These are phyloP conservation scores for Natrix natrix DNA, from an alignment of 2,797 vertebrate species.

Conservation along the genomic window DNA sequence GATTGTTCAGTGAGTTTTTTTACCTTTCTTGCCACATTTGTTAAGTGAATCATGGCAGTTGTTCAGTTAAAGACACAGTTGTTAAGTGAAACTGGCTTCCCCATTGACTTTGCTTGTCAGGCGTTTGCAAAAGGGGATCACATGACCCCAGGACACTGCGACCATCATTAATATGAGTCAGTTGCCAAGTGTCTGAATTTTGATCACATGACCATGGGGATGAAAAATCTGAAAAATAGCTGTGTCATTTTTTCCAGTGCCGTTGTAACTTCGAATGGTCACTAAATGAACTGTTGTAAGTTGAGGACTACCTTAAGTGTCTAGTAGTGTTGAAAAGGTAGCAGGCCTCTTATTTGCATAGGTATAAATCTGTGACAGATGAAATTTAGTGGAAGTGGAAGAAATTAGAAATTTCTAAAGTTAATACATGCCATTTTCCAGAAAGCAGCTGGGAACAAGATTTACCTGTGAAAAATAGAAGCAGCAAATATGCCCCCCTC, in stretches of 20 bases:
- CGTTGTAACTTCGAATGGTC: neutral
- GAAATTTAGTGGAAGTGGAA: neutral
- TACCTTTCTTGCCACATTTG: neutral
- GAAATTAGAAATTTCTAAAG: neutral
- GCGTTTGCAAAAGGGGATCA: accelerated
- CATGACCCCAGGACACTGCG: neutral
- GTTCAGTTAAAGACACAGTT: neutral
- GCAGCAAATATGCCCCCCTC: neutral
- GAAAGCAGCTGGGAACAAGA: neutral
- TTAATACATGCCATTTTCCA: neutral
- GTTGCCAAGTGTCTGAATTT: neutral
- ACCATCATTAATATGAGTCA: neutral
- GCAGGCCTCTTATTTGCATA: neutral
- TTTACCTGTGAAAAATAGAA: neutral
- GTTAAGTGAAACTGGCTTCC: neutral
- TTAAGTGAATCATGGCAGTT: neutral
- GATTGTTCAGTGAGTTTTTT: neutral
- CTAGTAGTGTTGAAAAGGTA: neutral
- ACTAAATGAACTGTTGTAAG: neutral
- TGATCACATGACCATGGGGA: neutral
- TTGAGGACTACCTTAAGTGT: neutral
- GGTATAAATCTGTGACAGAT: neutral
- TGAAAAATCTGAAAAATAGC: neutral
- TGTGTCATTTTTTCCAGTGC: neutral
- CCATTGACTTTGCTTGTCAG: neutral